A percentile compares a stretch with the other conserved stretches of the same genome.
Evolutionary conservation across 1,140 invertebrate species (phyloP).

Genomic region (Drosophila dunni): DNA sequence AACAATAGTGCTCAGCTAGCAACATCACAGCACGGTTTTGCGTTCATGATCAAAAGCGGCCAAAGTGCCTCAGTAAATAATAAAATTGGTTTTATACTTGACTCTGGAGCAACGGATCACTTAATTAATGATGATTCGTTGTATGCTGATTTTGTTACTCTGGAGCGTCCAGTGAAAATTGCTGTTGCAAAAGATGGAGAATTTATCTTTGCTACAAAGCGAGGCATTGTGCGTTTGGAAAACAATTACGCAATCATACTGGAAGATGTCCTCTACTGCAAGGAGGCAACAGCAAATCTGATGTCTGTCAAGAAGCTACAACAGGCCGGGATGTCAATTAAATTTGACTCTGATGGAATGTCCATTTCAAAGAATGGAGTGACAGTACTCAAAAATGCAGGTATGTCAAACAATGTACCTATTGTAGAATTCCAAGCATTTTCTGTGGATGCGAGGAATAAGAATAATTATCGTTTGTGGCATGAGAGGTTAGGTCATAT

Average conservation of each 20-base stretch:
- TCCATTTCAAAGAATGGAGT: no score
- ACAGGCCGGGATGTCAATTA: no score
- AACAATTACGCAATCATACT: background rate
- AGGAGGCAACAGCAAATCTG: background rate
- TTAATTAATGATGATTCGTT: background rate
- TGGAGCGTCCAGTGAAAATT: background rate
- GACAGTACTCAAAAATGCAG: no score
- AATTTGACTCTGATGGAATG: no score
- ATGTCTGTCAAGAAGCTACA: no score
- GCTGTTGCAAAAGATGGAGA: no score
- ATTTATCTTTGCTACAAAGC: no score
- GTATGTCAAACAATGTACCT: background rate
- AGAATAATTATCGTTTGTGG: background rate
- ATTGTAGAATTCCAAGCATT: background rate
- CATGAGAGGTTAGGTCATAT: background rate
- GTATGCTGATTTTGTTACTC: background rate
- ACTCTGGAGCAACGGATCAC: background rate
- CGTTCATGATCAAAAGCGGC: background rate
- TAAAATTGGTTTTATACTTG: background rate
- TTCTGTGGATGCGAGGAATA: background rate
- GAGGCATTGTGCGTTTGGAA: background rate
- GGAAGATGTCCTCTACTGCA: constrained; percentile 3
- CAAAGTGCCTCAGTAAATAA: background rate
- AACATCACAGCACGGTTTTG: no score
- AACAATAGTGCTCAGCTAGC: no score